phyloP scores from a whole-genome alignment of 2,113 vertebrate species.

The Recurvirostra avosetta region DNA sequence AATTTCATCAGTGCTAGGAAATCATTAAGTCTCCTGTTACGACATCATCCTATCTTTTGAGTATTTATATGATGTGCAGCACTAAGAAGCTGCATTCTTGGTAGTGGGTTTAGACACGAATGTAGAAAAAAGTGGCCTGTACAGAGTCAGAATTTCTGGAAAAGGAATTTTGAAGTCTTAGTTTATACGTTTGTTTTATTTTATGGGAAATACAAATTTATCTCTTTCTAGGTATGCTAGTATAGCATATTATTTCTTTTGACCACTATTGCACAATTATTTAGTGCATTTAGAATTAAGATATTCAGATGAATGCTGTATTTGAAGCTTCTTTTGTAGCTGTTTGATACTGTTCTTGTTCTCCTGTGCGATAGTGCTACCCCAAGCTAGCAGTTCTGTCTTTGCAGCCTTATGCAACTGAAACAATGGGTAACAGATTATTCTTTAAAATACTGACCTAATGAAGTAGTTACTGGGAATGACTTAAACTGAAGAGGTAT shows the following conservation, averaged over 20 bases:
- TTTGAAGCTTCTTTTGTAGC: neutral
- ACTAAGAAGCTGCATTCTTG: neutral
- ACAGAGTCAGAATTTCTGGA: neutral
- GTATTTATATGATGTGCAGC: neutral
- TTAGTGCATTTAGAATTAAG: neutral
- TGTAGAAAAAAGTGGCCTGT: neutral
- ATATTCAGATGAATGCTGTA: neutral
- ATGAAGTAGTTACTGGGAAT: neutral
- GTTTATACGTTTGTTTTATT: neutral
- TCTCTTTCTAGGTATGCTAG: neutral
- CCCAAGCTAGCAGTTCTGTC: neutral
- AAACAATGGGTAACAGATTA: neutral
- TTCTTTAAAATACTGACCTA: neutral
- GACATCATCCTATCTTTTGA: fast-evolving
- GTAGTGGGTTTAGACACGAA: neutral
- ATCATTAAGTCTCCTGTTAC: neutral
- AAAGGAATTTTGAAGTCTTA: neutral
- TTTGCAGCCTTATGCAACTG: neutral
- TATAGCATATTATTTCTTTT: neutral
- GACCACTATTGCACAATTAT: neutral
- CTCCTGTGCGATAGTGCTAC: neutral
- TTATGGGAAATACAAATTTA: neutral
- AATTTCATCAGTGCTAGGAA: neutral
- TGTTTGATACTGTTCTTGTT: neutral
- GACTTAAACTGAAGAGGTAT: neutral